phyloP scores from a whole-genome alignment of 2,888 invertebrate species.

The Aphidius colemani region DNA sequence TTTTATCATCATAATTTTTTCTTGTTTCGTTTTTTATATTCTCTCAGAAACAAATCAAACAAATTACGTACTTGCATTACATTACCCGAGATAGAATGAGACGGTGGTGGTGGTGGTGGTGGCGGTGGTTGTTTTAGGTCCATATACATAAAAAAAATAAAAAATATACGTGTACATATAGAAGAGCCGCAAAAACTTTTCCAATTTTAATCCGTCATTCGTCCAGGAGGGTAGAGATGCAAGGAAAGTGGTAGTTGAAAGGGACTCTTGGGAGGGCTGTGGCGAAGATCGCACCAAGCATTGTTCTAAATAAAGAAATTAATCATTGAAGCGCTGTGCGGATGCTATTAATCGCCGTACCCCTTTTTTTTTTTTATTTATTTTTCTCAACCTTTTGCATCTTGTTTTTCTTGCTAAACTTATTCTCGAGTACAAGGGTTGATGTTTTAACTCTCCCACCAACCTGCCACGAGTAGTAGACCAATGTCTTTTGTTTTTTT shows the following conservation, averaged over 20 bases:
- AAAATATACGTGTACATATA: slow-evolving; percentile 1
- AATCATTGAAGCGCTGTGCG: slow-evolving; percentile 49
- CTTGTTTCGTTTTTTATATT: neutral
- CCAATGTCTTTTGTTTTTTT: no score
- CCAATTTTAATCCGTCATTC: slow-evolving; percentile 52
- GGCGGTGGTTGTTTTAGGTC: no score
- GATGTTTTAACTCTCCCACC: no score
- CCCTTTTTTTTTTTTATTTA: slow-evolving; percentile 32
- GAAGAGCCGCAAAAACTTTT: slow-evolving; percentile 45
- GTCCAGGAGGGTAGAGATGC: slow-evolving; percentile 32
- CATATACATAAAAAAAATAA: neutral
- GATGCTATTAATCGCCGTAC: slow-evolving; percentile 51
- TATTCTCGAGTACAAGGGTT: no score
- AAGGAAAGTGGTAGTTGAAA: slow-evolving; percentile 4
- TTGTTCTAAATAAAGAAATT: slow-evolving; percentile 50
- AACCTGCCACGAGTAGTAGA: no score
- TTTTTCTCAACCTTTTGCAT: slow-evolving; percentile 42
- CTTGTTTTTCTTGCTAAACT: slow-evolving; percentile 39
- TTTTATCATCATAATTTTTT: slow-evolving; percentile 19
- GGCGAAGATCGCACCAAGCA: slow-evolving; percentile 30
- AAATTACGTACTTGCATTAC: slow-evolving; percentile 15
- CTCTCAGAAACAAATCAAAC: neutral
- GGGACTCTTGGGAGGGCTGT: slow-evolving; percentile 23
- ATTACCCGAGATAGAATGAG: neutral
- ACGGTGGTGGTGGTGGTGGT: no score